Evolutionary conservation across 2,113 vertebrate species (phyloP).

Genomic region (Tursiops truncatus): DNA sequence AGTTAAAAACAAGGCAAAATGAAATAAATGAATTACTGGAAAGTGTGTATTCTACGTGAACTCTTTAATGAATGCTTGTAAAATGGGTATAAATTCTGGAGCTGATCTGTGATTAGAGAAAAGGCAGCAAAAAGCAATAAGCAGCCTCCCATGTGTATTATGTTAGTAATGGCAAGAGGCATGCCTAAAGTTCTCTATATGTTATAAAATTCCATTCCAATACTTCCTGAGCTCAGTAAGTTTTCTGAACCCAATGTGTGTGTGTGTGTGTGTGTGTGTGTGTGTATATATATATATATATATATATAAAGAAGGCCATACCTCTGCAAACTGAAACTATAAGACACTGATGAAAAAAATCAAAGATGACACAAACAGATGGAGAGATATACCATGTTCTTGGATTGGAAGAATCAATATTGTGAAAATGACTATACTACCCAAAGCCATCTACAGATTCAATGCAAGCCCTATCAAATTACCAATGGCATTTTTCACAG

Average conservation of each 20-base stretch:
- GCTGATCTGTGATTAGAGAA: neutral
- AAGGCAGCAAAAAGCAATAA: neutral
- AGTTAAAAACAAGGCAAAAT: conserved; percentile 52
- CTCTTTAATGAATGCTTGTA: conserved; percentile 13
- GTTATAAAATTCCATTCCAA: conserved; percentile 34
- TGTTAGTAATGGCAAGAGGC: neutral
- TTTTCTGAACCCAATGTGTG: neutral
- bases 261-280: neutral
- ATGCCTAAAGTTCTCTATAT: neutral
- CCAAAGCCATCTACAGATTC: too few relatives aligned
- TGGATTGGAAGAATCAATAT: too few relatives aligned
- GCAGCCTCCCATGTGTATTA: neutral
- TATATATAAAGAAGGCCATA: too few relatives aligned
- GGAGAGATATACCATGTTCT: too few relatives aligned
- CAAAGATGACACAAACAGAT: too few relatives aligned
- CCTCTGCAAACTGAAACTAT: too few relatives aligned
- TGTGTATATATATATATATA: too few relatives aligned
- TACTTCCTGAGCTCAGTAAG: neutral
- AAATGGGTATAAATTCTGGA: conserved; percentile 8
- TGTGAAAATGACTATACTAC: too few relatives aligned
- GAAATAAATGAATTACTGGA: conserved; percentile 38
- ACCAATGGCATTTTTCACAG: too few relatives aligned
- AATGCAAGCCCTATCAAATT: too few relatives aligned
- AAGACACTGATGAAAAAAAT: too few relatives aligned
- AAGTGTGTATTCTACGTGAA: neutral